These are phyloP conservation scores for Aurelia aurita DNA, from an alignment of 30 jellyfish, hydroid and myxozoan species.

Conservation along the genomic window DNA sequence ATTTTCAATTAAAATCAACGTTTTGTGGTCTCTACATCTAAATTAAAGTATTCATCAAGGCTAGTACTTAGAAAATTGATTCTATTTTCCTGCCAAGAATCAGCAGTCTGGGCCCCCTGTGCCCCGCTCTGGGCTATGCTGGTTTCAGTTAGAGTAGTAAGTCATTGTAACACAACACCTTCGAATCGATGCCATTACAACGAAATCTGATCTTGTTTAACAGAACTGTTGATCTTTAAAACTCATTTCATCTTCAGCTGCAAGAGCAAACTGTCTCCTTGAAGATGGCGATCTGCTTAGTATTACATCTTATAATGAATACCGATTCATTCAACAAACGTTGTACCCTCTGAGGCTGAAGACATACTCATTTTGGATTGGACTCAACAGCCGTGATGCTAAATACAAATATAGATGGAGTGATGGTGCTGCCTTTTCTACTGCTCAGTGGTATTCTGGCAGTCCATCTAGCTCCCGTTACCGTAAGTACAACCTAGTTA, in stretches of 20 bases:
- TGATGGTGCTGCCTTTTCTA: constrained; percentile 81
- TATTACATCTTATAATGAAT: constrained; percentile 62
- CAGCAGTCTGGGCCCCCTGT: no score
- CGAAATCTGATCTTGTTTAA: no score
- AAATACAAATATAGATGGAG: constrained; percentile 72
- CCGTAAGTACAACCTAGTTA: constrained; percentile 3
- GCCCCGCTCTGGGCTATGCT: no score
- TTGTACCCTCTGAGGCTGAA: constrained; percentile 19
- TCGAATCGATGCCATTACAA: no score
- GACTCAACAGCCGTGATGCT: constrained; percentile 83
- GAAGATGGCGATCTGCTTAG: constrained; percentile 88
- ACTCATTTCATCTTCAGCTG: constrained; percentile 64
- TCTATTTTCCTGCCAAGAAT: no score
- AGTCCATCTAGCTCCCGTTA: constrained; percentile 41
- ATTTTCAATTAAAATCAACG: no score
- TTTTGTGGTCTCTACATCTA: no score
- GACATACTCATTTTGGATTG: constrained; percentile 77
- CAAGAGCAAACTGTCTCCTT: constrained; percentile 81
- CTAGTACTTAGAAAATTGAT: no score
- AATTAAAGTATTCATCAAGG: no score
- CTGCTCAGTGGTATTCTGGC: constrained; percentile 74
- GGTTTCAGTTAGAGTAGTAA: no score
- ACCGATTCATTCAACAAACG: constrained; percentile 15
- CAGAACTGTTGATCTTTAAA: not conserved
- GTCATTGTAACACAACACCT: no score